A percentile compares a stretch with the other conserved stretches of the same genome.
phyloP scores from a whole-genome alignment of 2,797 vertebrate genomes.

The Myoxocephalus aenaeus region DNA sequence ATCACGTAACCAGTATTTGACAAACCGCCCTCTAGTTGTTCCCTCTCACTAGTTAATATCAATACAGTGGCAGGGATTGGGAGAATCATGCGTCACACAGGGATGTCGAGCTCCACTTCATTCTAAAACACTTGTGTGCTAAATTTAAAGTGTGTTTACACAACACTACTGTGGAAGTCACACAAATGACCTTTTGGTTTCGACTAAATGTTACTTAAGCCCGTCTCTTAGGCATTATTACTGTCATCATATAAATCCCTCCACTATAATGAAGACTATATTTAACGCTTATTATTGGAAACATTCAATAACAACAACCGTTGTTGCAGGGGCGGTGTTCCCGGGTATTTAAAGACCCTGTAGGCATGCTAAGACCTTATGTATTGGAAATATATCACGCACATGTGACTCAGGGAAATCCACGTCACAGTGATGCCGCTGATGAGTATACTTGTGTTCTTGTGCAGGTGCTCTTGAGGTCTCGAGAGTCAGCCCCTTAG shows the following conservation, averaged over 20 bases:
- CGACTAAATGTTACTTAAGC: neutral
- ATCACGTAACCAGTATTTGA: neutral
- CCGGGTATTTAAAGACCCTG: neutral
- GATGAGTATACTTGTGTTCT: conserved; percentile 17
- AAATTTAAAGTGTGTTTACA: neutral
- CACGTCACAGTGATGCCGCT: neutral
- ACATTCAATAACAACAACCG: neutral
- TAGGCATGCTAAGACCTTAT: conserved; percentile 10
- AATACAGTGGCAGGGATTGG: neutral
- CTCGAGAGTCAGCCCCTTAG: conserved; percentile 89
- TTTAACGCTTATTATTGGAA: neutral
- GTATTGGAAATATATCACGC: neutral
- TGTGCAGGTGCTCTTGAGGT: conserved; percentile 88
- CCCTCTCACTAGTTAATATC: conserved; percentile 48
- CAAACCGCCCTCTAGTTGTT: conserved; percentile 1
- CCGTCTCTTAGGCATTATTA: neutral
- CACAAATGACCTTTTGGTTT: neutral
- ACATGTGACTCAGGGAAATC: neutral
- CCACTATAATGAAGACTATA: neutral
- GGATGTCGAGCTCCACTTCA: neutral
- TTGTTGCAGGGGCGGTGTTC: conserved; percentile 6
- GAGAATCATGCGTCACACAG: neutral
- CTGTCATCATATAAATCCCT: conserved; percentile 7
- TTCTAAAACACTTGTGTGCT: neutral
- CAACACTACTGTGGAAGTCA: neutral